Evolutionary conservation across 2,113 vertebrate genomes (phyloP).

Genomic region (Atractosteus spatula): DNA sequence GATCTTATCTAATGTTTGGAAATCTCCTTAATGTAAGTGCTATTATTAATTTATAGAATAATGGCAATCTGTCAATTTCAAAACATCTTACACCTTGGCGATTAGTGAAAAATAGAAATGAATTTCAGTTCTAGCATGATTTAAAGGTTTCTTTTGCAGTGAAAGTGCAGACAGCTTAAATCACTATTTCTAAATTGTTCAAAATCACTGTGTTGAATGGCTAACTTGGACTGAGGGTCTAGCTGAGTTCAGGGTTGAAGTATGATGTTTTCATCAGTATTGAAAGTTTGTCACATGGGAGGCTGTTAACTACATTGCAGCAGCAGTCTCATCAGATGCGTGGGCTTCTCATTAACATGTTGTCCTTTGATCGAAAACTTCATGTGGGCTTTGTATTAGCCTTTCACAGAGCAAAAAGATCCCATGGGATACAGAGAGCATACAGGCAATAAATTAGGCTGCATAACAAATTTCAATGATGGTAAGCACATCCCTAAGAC

Average conservation of each 20-base stretch:
- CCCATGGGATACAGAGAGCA: not conserved
- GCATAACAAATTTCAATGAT: not conserved
- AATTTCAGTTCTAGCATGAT: no score
- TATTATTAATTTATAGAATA: no score
- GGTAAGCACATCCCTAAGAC: not conserved
- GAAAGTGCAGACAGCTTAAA: not conserved
- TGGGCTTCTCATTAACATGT: slow-evolving; percentile 17
- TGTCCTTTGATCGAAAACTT: slow-evolving; percentile 16
- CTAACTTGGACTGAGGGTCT: not conserved
- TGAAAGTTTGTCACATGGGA: not conserved
- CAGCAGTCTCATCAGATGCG: slow-evolving; percentile 4
- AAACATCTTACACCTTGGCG: no score
- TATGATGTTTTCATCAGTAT: not conserved
- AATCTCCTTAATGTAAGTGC: no score
- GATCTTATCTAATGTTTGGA: no score
- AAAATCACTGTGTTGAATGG: not conserved
- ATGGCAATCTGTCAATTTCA: no score
- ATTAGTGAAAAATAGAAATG: no score
- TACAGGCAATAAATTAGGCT: not conserved
- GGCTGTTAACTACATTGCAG: not conserved
- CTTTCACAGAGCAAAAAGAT: slow-evolving; percentile 2
- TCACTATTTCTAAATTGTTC: not conserved
- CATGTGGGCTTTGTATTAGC: slow-evolving; percentile 14
- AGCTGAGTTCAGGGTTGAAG: not conserved
- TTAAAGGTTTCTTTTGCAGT: no score